Conservation (phyloP, 2,888 invertebrate genomes). For the Macrosiphum euphorbiae region DNA sequence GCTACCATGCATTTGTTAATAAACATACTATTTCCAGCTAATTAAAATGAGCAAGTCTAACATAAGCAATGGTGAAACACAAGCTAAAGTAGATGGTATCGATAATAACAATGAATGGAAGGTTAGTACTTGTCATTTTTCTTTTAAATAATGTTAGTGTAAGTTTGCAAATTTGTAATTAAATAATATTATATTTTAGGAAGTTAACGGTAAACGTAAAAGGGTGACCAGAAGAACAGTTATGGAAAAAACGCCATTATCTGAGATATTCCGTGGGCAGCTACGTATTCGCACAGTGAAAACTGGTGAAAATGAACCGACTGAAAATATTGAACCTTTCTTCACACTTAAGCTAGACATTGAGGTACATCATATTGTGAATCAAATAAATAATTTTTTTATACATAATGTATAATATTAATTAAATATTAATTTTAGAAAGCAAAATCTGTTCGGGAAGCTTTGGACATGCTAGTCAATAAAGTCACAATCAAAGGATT, state of each 20-base stretch:
- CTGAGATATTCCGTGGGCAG: constrained; percentile 94
- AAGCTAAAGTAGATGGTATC: constrained; percentile 5
- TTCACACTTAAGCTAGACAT: constrained; percentile 95
- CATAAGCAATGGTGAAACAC: constrained; percentile 47
- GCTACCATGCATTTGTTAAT: background rate
- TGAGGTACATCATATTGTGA: constrained; percentile 77
- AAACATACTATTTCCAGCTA: constrained; percentile 27
- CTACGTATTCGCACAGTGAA: constrained; percentile 86
- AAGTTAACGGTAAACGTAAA: constrained; percentile 86
- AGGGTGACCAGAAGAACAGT: constrained; percentile 88
- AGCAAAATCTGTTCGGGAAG: constrained; percentile 86
- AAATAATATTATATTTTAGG: constrained; percentile 71
- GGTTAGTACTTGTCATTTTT: constrained; percentile 1
- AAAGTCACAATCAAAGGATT: constrained; percentile 86
- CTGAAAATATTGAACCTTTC: constrained; percentile 95
- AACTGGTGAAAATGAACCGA: constrained; percentile 77
- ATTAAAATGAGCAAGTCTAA: constrained; percentile 60
- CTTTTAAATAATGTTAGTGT: background rate
- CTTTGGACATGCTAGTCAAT: constrained; percentile 86
- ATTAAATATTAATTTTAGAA: constrained; percentile 75
- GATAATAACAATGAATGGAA: constrained; percentile 63
- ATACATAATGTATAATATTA: background rate
- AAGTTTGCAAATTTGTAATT: background rate
- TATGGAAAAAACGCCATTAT: constrained; percentile 87
- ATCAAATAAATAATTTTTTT: background rate